These are phyloP conservation scores for Abscondita cerata DNA, from an alignment of 2,888 invertebrate genomes.

Conservation along the genomic window DNA sequence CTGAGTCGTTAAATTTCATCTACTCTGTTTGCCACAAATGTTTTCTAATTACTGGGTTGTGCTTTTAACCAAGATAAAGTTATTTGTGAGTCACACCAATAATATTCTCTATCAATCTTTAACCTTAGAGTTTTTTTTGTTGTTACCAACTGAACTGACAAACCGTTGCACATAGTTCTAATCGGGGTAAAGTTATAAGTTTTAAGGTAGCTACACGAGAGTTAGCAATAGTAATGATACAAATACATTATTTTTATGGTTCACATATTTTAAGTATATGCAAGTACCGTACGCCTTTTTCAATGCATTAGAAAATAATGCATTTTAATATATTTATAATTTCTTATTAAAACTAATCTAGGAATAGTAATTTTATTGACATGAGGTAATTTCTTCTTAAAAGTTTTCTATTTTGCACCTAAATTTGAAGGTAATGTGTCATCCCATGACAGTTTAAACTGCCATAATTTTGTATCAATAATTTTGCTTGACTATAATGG, in stretches of 20 bases:
- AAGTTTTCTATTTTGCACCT: background rate
- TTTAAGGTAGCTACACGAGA: background rate
- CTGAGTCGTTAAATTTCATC: constrained; percentile 32
- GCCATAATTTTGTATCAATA: background rate
- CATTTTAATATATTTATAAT: constrained; percentile 30
- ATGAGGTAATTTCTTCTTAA: background rate
- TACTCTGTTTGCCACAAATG: constrained; percentile 41
- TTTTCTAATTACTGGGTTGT: constrained; percentile 32
- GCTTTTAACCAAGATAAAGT: constrained; percentile 39
- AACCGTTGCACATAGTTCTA: background rate
- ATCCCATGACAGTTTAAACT: too few species aligned
- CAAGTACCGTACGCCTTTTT: background rate
- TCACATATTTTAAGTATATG: constrained; percentile 60
- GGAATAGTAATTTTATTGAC: too few species aligned
- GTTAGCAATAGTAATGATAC: background rate
- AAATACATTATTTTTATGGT: constrained; percentile 39
- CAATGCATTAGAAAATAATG: constrained; percentile 59
- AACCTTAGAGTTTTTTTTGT: too few species aligned
- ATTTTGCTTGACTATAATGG: background rate
- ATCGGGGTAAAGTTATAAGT: background rate
- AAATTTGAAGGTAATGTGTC: background rate
- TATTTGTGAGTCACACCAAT: constrained; percentile 42
- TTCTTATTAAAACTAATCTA: too few species aligned
- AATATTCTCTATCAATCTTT: too few species aligned
- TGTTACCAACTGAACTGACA: too few species aligned